Evolutionary conservation across 2,888 invertebrate species (phyloP), one percentile per base, ranked within the genome.

Genomic region (Cenopis cana): DNA sequence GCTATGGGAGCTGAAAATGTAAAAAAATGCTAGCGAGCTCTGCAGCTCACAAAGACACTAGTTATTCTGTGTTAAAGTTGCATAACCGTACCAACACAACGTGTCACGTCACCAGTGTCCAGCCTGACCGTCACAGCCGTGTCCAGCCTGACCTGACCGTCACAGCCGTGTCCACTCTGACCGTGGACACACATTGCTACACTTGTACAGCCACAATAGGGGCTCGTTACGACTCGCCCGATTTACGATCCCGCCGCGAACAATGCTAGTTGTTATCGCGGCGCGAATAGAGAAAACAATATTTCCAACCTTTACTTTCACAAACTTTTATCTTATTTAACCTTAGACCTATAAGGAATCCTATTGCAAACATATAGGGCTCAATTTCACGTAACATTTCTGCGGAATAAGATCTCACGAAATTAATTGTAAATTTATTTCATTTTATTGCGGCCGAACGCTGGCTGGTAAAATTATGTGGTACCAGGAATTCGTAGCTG

Each of bases 231-330:
- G 76, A 62, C 76, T 79, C 81, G 80, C 70, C 71, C 75, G 85
- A 89, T 88, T 89, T 89, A 90, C 88, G 85, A 81, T 79, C 79
- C 73, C 75, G 68, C 76, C 75, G 74, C 74, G 82, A 82, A 89
- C 89, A 89, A 89, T 89, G 79, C 78, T 70, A 73, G 83, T 87
- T 85, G 86, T 86, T 89, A 88, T 83, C 84, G 80, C 77, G 68
- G 69, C 73, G 74, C 77, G 76, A 75, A 78, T 76, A 76, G 72
- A 76, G 76, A 76, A 78, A 80, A 79, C 77, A 78, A 78, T 73
- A 55, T 68, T 70, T 61, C 50, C 62, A 50, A 62, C 29, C 8
- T 36, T 62, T 52, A 52, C 52, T 62, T 52, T 36, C 33, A 36
- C 62, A 20, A 36, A 50, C 12, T 62, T 62, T 62, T 62, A 62